Evolutionary conservation across 2,888 invertebrate species (phyloP), one percentile per base, ranked within the genome.

Genomic region (Meiosimyza platycephala): DNA sequence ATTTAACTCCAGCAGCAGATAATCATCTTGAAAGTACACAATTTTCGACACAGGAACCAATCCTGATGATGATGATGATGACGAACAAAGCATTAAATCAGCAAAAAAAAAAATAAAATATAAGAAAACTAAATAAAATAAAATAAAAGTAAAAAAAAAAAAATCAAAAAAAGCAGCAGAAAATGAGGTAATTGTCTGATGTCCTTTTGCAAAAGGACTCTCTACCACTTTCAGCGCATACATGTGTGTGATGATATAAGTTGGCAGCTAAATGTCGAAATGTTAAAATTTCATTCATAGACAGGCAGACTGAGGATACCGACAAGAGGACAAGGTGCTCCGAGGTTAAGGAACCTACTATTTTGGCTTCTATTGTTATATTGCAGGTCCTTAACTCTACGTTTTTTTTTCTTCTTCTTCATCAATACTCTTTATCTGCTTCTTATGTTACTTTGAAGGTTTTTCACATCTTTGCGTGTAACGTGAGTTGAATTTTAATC

Each of bases 1-100:
- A 84, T 84, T 84, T 79, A 82, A 82, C 83, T 81, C 82, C 83
- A 79, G 79, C 76, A 67, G 72, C 79, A 85, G 85, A 85, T 85
- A 82, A 84, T 82, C 81, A 73, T 75, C 73, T 74, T 63, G 51
- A 47, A 69, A 54, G 16, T 33, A 54, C 66, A 54, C 28, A 67
- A n/a, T 68, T 68, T 50, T 48, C 68, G 48, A n/a, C 48, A 64
- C 60, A 74, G 73, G 47, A 62, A 48, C 48, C 59, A 55, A 18
- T 22, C 28, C 3, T 60, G 28, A 6, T n/a, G 47, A 64, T 13
- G 13, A 48, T 48, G 13, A 15, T n/a, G n/a, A n/a, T 15, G 51
- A 15, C 48, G 70, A 60, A 70, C 59, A 55, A 62, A 47, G 55
- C 51, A 54, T 9, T 55, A 55, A 22, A 68, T 64, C 60, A 66